phyloP scores from a whole-genome alignment of 2,113 vertebrate species.

The Spheniscus mendiculus region DNA sequence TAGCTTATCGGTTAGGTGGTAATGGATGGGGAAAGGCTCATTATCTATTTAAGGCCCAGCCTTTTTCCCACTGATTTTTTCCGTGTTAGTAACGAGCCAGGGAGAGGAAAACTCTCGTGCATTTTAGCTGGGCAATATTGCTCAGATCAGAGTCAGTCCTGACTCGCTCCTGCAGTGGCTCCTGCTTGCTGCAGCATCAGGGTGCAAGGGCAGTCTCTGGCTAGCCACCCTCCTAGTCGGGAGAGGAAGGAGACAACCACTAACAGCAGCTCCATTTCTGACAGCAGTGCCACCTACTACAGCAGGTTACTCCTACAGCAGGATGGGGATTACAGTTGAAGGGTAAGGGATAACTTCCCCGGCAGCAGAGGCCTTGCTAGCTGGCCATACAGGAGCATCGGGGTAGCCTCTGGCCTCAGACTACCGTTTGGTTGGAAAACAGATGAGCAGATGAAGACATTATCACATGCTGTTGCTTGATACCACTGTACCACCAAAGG shows the following conservation, averaged over 20 bases:
- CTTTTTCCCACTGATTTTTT: neutral
- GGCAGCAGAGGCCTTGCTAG: neutral
- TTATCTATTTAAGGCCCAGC: neutral
- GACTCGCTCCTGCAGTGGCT: neutral
- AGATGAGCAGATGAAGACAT: neutral
- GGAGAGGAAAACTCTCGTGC: neutral
- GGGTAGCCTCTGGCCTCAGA: neutral
- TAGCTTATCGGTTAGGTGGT: neutral
- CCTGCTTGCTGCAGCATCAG: neutral
- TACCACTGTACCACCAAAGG: neutral
- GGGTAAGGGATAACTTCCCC: neutral
- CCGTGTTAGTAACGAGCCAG: neutral
- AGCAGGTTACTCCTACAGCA: neutral
- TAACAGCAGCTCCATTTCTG: neutral
- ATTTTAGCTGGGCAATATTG: neutral
- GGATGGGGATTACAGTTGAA: neutral
- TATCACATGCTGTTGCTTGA: neutral
- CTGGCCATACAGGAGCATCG: neutral
- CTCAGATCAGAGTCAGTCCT: neutral
- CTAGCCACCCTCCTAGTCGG: fast-evolving
- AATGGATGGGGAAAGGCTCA: neutral
- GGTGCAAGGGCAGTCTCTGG: neutral
- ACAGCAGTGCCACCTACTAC: neutral
- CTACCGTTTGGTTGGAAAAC: neutral
- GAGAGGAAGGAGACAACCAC: neutral